Base-by-base conservation (phyloP, 1,140 invertebrate genomes). In the Branchinecta lindahli region DNA sequence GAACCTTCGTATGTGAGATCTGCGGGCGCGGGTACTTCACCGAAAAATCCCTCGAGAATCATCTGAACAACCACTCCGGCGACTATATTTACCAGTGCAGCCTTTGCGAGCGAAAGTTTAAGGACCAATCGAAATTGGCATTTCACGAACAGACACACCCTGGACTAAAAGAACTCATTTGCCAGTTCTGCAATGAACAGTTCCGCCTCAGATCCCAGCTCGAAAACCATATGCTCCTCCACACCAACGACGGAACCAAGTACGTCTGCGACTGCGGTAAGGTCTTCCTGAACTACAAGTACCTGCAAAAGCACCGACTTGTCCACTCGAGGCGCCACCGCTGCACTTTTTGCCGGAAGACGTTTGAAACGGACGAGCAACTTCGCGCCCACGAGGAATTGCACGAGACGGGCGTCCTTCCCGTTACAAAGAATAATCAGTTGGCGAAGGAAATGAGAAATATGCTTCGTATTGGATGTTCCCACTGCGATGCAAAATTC, bases 201-300 rank as follows among this genome's bases (percentile, higher is more conserved):
- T 61, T 61, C 18, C 52, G 52, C 18, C 52, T 61, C 52, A 61
- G 18, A 20, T 61, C 52, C 12, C 52, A 61, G 52, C 52, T 61
- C 1, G 52, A 61, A 61, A 61, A 61, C 18, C 52, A 61, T 61
- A 12, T 61, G 12, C 52, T 61, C 18, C 52, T 61, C 6, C 52
- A 61, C 18, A 61, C 52, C 18, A 61, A 61, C 12, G 52, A 61
- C 18, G 52, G 52, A 15, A 61, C 52, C 18, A 61, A 61, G 52
- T 61, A 61, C 6, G 52, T 61, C 52, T 61, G 52, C 18, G 52
- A 61, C 18, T 61, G 52, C 18, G 52, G 52, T 61, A 61, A 61
- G 18, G 52, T 61, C 12, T 61, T 61, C 18, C 18, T 61, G 18
- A 61, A 61, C 52, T 61, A 61, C 18, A 61, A 20, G 18, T 61